Evolutionary conservation across 2,113 vertebrate species (phyloP).

Genomic region (Indri indri): DNA sequence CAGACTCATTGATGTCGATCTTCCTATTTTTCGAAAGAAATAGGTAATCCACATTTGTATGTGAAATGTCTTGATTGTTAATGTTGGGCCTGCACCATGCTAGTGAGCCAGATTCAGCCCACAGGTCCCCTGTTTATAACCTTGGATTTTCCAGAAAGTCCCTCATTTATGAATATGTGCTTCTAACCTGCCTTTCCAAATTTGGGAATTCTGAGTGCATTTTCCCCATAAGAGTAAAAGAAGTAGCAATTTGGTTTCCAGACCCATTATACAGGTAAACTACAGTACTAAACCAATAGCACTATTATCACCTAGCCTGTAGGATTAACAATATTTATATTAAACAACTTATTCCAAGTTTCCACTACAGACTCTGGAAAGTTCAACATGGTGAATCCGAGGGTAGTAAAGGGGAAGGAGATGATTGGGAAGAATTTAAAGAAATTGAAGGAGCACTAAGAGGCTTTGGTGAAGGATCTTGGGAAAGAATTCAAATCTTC

Average conservation of each 20-base stretch:
- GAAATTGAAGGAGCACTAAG: neutral
- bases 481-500: constrained; percentile 25
- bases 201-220: neutral
- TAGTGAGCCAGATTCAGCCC: neutral
- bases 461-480: neutral
- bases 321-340: neutral
- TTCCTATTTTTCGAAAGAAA: constrained; percentile 11
- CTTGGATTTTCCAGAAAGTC: neutral
- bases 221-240: neutral
- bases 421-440: neutral
- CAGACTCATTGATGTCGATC: neutral
- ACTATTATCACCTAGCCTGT: neutral
- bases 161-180: neutral
- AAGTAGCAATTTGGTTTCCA: constrained; percentile 17
- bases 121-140: neutral
- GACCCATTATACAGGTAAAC: neutral
- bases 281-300: neutral
- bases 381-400: neutral
- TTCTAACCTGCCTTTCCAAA: neutral
- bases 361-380: neutral
- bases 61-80: neutral
- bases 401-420: neutral
- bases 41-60: neutral
- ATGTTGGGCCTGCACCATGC: neutral
- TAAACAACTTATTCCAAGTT: constrained; percentile 31